Base-by-base conservation (phyloP, 2,113 vertebrate genomes). In the Cephalopholis sonnerati region DNA sequence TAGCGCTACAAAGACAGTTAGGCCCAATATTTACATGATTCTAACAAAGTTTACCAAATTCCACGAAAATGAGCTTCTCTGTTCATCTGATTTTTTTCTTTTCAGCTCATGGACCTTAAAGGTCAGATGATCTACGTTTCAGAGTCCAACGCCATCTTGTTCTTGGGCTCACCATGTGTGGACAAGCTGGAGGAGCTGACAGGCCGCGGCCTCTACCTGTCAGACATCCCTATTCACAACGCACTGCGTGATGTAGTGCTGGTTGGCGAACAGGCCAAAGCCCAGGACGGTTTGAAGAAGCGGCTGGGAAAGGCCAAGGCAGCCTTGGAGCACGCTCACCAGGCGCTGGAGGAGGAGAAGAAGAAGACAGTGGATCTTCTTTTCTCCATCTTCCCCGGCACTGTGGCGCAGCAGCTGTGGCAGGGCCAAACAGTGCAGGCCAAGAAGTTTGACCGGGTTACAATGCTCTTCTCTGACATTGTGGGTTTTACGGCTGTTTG, bases 401-500 rank as follows among this genome's bases (percentile, higher is more conserved):
- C 97, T 12, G 98, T 99, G 64, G 98, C 98, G 0, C 98, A 97
- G 93, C 97, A 98, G 93, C 95, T 99, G 74, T 99, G 98, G 98
- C 98, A 99, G 85, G 98, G 98, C 25, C 97, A 98, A 46, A 96
- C 95, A 0, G 98, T 99, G 16, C 96, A 97, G 90, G 98, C 98
- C 87, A 99, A 99, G 95, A 98, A 98, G 95, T 99, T 99, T 89
- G 95, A 94, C 71, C 92, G 95, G 0, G 97, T 99, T 84, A 99
- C 98, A 3, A 97, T 99, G 97, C 96, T 99, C 63, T 99, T 99
- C 94, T 99, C 98, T 2, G 98, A 99, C 93, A 96, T 99, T 11
- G 98, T 99, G 81, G 98, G 98, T 76, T 99, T 99, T 95, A 99
- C 98, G 0, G 98, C 98, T 65, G 97, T 99, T 89, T 99, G 98